Conservation (phyloP, 2,888 invertebrate genomes). For the Anodontia alba region DNA sequence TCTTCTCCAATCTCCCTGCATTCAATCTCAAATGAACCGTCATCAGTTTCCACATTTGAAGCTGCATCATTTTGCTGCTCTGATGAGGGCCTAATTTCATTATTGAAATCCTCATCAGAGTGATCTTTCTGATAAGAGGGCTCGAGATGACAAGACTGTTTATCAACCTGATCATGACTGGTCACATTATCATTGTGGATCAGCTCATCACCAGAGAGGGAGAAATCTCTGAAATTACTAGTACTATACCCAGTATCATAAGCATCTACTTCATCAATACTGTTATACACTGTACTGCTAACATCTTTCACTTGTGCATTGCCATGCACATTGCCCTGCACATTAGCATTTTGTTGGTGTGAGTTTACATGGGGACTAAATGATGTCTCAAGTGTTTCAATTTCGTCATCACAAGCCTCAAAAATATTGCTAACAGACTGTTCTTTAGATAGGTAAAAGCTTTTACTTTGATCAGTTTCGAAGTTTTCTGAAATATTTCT, state of each 20-base stretch:
- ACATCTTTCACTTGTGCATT: neutral
- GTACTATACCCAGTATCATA: neutral
- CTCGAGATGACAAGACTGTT: neutral
- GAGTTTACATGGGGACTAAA: neutral
- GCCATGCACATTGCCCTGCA: too few relatives aligned
- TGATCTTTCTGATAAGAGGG: neutral
- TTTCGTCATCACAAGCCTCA: neutral
- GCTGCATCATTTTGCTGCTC: neutral
- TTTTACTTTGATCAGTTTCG: neutral
- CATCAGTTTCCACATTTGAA: neutral
- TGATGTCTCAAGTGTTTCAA: neutral
- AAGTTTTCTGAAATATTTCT: neutral
- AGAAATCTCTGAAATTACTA: neutral
- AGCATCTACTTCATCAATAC: neutral
- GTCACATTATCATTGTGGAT: neutral
- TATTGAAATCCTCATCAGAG: neutral
- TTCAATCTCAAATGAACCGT: neutral
- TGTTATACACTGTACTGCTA: neutral
- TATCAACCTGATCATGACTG: neutral
- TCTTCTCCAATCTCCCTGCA: neutral
- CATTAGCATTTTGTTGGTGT: neutral
- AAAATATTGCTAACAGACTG: neutral
- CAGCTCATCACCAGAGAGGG: neutral
- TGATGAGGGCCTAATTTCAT: neutral
- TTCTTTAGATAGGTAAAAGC: neutral